Base-by-base conservation (phyloP, 2,888 invertebrate genomes). In the Caenorhabditis zanzibari region DNA sequence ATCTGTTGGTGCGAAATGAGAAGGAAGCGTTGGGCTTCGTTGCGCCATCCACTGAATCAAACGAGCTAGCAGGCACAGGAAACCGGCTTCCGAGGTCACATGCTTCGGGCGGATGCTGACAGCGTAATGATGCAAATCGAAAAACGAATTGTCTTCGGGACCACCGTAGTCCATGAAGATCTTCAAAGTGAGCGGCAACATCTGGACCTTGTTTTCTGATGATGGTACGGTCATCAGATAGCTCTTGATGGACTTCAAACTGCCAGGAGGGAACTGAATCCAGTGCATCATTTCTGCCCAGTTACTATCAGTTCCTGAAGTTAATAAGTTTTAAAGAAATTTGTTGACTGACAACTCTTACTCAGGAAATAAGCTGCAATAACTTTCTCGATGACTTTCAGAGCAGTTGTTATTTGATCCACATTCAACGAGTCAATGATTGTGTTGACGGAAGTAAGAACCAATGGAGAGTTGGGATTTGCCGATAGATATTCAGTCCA, bases 31-130 rank as follows among this genome's bases (percentile, higher is more conserved):
- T 2, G 74, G 58, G 49, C 52, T 54, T 58, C 81, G 41, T 52
- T 66, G 9, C 71, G 72, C 52, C 28, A 82, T 64, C 88, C 88
- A 88, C 14, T 79, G 79, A 52, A 86, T 58, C 9, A 84, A 71
- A 28, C 85, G 79, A 16, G 80, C 86, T 38, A 90, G 77, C 5
- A 90, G 84, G 12, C 85, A 73, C 14, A 90, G 52, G 56, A 91
- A 87, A 10, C 86, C 85, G 1, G 88, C 64, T 77, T 91, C 91
- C 49, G 68, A 77, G 22, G 41, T 44, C 22, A 83, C 87, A 56
- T 74, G 90, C 87, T 91, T 91, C 49, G 91, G 90, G 47, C 91
- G 91, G 32, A 90, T 73, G 35, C 82, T 85, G 12, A 58, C 52
- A 7, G 90, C 56, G 71, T 90, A 91, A 28, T 83, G 68, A 52